A percentile compares a stretch with the other conserved stretches of the same genome.
Conservation (phyloP, 2,888 invertebrate species). For the Norana najaformis region DNA sequence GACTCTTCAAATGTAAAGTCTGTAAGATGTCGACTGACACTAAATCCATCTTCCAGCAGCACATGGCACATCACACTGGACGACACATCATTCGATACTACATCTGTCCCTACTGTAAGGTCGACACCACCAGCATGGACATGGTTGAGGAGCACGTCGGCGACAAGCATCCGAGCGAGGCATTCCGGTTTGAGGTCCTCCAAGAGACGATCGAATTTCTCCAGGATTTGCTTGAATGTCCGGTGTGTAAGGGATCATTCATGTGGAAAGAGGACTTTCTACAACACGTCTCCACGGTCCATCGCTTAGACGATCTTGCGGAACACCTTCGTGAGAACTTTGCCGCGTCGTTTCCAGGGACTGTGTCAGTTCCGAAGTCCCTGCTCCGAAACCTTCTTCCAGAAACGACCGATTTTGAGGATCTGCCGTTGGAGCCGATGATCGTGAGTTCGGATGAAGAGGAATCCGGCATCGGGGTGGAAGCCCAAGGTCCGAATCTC, state of each 20-base stretch:
- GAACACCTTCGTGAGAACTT: neutral
- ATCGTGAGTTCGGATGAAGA: neutral
- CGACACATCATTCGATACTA: constrained; percentile 33
- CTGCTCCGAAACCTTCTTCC: constrained; percentile 31
- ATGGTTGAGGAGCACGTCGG: constrained; percentile 38
- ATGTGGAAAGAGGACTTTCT: constrained; percentile 34
- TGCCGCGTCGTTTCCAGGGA: neutral
- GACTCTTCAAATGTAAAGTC: constrained; percentile 28
- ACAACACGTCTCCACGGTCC: constrained; percentile 24
- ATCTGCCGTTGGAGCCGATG: neutral
- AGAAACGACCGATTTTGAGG: constrained; percentile 32
- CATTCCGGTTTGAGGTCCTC: constrained; percentile 41
- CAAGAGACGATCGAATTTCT: constrained; percentile 37
- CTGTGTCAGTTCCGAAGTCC: constrained; percentile 22
- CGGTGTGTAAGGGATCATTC: constrained; percentile 34
- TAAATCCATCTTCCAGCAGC: constrained; percentile 27
- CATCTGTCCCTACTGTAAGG: constrained; percentile 38
- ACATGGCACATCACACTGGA: constrained; percentile 34
- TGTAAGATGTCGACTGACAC: constrained; percentile 28
- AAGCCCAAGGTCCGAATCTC: neutral
- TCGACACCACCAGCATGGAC: constrained; percentile 35
- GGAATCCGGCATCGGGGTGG: neutral
- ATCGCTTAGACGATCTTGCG: constrained; percentile 28
- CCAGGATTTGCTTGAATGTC: constrained; percentile 34
- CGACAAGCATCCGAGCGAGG: constrained; percentile 33